Base-by-base conservation (phyloP, 1,140 invertebrate species). In the Charaxes varanes region DNA sequence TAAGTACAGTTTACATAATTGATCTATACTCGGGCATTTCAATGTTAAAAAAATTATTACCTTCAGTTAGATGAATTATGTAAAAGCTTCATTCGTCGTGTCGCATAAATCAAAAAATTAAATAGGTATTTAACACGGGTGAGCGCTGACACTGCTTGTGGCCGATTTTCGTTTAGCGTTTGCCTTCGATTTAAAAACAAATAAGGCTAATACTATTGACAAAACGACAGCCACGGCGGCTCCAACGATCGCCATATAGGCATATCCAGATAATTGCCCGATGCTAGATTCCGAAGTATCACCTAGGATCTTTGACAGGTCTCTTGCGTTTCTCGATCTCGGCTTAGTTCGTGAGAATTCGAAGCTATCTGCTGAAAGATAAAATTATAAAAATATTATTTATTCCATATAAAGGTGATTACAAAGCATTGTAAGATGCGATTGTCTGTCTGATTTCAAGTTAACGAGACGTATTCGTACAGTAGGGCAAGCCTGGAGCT, bases 341-440 rank as follows among this genome's bases (percentile, higher is more conserved):
- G 78, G 71, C 32, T 71, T 54, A 1, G 76, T 82, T 13, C 73
- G 46, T 5, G 69, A 45, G 27, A 62, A 79, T 21, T 76, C 65
- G 31, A 82, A 76, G 23, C 54, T 57, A 55, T 70, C 78, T 82
- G 62, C 37, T 71, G 73, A 46, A 15, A 33, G n/a, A 11, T 11
- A 6, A 17, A 4, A 27, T 6, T 23, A 38, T 40, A 16, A 16
- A 27, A 30, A 21, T 41, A 41, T 11, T 35, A 8, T 31, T 8
- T 19, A 19, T 19, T 19, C 8, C 11, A 26, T 12, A 26, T 2
- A 12, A 4, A 10, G 10, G 1, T 23, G n/a, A n/a, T 23, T 23
- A 8, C 10, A 8, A 2, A 23, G 4, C 21, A n/a, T n/a, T n/a
- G n/a, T n/a, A n/a, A n/a, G n/a, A n/a, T n/a, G n/a, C n/a, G n/a